Evolutionary conservation across 1,140 invertebrate species (phyloP).

Genomic region (Steinernema feltiae): DNA sequence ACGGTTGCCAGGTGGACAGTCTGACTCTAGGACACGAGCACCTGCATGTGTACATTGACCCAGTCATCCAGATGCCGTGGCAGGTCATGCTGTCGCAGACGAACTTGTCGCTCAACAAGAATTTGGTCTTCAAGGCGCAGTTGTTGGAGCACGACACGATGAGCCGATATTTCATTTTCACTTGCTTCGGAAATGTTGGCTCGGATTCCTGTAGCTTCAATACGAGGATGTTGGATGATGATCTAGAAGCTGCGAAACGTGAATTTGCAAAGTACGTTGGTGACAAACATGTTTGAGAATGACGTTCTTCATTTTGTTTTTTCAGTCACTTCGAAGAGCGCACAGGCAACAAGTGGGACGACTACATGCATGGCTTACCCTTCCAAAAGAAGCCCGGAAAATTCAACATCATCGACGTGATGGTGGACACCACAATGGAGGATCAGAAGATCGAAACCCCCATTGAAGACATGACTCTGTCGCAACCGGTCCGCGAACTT

Average conservation of each 20-base stretch:
- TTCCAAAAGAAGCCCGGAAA: not conserved
- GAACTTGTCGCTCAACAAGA: not conserved
- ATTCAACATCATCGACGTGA: not conserved
- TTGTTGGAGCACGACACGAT: not conserved
- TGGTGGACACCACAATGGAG: not conserved
- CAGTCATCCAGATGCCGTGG: not conserved
- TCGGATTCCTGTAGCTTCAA: not conserved
- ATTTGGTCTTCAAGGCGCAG: not conserved
- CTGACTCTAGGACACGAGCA: not conserved
- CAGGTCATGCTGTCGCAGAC: not conserved
- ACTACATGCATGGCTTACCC: not conserved
- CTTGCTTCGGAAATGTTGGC: not conserved
- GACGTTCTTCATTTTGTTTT: not conserved
- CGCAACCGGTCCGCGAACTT: not conserved
- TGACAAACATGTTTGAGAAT: not conserved
- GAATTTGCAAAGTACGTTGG: not conserved
- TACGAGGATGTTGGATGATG: not conserved
- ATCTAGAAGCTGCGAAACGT: not conserved
- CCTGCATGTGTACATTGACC: not conserved
- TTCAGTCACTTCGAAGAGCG: not conserved
- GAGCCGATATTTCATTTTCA: not conserved
- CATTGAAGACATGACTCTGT: not conserved
- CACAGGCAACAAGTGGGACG: not conserved
- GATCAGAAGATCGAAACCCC: not conserved
- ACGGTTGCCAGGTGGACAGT: not conserved